Base-by-base conservation (phyloP, 2,888 invertebrate species). In the Stenichneumon culpator region DNA sequence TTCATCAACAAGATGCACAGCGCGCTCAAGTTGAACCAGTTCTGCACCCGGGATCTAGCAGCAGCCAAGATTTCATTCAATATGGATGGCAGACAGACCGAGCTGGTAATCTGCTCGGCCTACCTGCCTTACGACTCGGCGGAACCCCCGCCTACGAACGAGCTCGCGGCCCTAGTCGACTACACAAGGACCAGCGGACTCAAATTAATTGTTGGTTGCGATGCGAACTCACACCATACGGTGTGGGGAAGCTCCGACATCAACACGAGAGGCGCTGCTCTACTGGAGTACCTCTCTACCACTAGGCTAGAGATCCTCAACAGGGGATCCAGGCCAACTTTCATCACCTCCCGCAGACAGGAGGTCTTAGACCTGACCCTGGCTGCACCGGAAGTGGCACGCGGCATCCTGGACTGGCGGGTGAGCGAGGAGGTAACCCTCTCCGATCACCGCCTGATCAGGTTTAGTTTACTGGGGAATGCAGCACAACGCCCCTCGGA, bases 401-500 rank as follows among this genome's bases (percentile, higher is more conserved):
- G n/a, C n/a, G n/a, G n/a, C n/a, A n/a, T n/a, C n/a, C n/a, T n/a
- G n/a, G n/a, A n/a, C n/a, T n/a, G n/a, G n/a, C n/a, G n/a, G n/a
- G 79, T 87, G 6, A 14, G 19, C 0, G 47, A 80, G 1, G 84
- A 86, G 69, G 44, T 68, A 7, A 69, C 78, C 2, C 74, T 77
- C 14, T 84, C 84, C 16, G 82, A 84, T 52, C 82, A 82, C 47
- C 54, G 70, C 0, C 52, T 7, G 16, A 63, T 81, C 5, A 50
- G 19, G 0, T 79, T 78, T 50, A 16, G 7, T 6, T 16, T 70
- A 32, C 3, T 3, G 19, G 32, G 44, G 16, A 16, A 0, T 6
- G 25, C 3, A 25, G 14, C 14, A 36, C 16, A 4, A 22, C 14
- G 19, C 2, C 11, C 54, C 0, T 0, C 3, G 39, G 44, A 28